Evolutionary conservation across 2,797 vertebrate species (phyloP), one percentile per base, ranked within the genome.

Genomic region (Antennarius maculatus): DNA sequence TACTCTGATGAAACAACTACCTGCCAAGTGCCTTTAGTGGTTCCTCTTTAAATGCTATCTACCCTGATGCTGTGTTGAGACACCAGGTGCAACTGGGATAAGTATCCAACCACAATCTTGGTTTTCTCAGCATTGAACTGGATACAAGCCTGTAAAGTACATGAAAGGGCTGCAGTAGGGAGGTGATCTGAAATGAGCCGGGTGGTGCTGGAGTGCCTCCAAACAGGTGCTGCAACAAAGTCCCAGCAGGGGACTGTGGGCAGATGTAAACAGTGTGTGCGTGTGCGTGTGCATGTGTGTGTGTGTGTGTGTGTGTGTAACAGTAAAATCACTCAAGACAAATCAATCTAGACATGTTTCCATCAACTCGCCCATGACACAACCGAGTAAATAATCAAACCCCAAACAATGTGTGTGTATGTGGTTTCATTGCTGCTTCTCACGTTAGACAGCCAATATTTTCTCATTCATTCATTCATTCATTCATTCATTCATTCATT

Each of bases 191-290:
- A 79, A 76, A 68, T 0, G 13, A 75, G 74, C 23, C 42, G 51
- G 74, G 80, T 2, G 54, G 71, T 74, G 62, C 73, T 88, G 83
- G 87, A 90, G 57, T 3, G 12, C 27, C 50, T 89, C 88, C 87
- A 91, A 89, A 84, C 88, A 91, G 87, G 89, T 91, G 87, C 72
- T 85, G 58, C 64, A 5, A 34, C 31, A 43, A 49, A 1, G 13
- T 68, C 74, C 69, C 53, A n/a, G 72, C 74, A 72, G 59, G 64
- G 69, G 80, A 37, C 51, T 59, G 43, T 45, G 56, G 73, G 69
- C 27, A 3, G 77, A 37, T 12, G 54, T 42, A 68, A 29, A 58
- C 57, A 0, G 55, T 15, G 70, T 53, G 50, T 66, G 55, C 42
- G 34, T 52, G 54, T 48, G 46, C 43, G 56, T 17, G 37, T 29